A percentile compares a stretch with the other conserved stretches of the same genome.
Evolutionary conservation across 2,113 vertebrate species (phyloP).

Genomic region (Vireo altiloquus): DNA sequence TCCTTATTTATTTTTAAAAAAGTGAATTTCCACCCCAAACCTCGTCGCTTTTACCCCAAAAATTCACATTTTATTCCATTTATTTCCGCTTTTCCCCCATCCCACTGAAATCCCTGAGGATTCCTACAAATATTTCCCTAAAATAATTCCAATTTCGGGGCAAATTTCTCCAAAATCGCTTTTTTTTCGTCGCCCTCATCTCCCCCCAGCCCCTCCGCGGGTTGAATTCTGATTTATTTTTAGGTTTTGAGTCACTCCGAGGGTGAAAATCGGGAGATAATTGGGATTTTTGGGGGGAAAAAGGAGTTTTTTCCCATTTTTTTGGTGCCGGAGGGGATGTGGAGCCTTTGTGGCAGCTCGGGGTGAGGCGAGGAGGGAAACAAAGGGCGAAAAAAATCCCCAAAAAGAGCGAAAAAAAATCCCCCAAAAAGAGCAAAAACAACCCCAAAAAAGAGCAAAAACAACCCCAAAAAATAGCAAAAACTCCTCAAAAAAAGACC

Average conservation of each 20-base stretch:
- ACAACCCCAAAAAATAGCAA: no score
- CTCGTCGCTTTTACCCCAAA: neutral
- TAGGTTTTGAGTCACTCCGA: rapidly evolving
- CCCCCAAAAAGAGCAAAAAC: no score
- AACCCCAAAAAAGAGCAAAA: no score
- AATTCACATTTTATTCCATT: neutral
- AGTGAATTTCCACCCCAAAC: neutral
- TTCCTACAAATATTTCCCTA: rapidly evolving
- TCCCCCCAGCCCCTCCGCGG: neutral
- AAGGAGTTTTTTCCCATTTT: neutral
- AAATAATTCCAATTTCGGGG: neutral
- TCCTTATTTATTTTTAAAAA: neutral
- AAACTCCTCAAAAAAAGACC: neutral
- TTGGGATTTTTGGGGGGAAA: neutral
- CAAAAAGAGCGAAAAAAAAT: neutral
- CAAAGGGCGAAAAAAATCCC: no score
- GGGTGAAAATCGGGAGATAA: neutral
- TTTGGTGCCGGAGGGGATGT: neutral
- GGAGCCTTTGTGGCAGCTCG: no score
- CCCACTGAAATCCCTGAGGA: neutral
- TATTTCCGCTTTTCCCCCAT: rapidly evolving
- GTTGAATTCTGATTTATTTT: neutral
- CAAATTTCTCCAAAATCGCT: neutral
- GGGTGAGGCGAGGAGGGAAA: no score
- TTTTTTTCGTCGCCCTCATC: rapidly evolving